These are phyloP conservation scores for Magallana ariakensis DNA, from an alignment of 1,140 invertebrate species.

Conservation along the genomic window DNA sequence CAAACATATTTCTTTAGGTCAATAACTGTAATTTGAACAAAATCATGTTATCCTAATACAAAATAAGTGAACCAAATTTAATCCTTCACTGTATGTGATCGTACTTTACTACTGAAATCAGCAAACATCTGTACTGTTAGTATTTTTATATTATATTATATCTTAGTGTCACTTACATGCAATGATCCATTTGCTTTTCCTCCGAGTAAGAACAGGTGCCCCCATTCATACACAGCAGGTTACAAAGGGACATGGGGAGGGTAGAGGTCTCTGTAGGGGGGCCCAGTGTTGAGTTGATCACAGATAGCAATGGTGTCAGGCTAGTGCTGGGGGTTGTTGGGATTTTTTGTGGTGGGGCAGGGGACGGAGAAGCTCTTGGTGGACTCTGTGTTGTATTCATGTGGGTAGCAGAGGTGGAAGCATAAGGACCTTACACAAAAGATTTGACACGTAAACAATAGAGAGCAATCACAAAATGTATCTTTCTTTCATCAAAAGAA, in stretches of 20 bases:
- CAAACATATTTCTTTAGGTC: too few relatives aligned
- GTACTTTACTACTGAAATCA: too few relatives aligned
- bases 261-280: neutral
- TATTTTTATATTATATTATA: too few relatives aligned
- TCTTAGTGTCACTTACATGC: neutral
- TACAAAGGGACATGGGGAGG: neutral
- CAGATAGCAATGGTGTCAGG: neutral
- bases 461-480: too few relatives aligned
- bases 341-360: neutral
- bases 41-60: neutral
- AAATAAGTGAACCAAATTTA: neutral
- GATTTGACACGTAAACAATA: neutral
- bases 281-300: neutral
- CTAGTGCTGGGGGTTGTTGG: neutral
- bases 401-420: neutral
- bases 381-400: neutral
- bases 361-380: neutral
- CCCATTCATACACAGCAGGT: conserved; percentile 29
- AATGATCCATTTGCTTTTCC: neutral
- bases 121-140: too few relatives aligned
- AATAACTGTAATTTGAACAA: too few relatives aligned
- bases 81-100: neutral
- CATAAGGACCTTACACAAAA: neutral
- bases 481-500: too few relatives aligned
- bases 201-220: conserved; percentile 22